A percentile compares a stretch with the other conserved stretches of the same genome.
phyloP scores from a whole-genome alignment of 2,888 invertebrate species.

The Zonitis immaculata region DNA sequence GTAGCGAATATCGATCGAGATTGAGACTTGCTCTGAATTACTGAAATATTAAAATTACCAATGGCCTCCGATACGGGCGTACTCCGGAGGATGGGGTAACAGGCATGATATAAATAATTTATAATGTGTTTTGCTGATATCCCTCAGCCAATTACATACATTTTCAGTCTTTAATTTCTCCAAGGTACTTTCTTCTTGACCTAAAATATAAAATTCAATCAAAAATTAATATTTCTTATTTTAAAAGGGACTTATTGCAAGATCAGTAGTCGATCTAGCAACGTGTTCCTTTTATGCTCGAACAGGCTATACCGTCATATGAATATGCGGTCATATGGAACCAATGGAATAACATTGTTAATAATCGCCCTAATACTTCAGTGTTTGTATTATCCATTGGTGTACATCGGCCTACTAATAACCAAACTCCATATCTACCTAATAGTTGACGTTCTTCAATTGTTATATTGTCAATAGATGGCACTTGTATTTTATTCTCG shows the following conservation, averaged over 20 bases:
- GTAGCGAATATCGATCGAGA: no score
- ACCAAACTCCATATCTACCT: conserved; percentile 95
- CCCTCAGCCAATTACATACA: conserved; percentile 87
- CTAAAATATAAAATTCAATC: conserved; percentile 43
- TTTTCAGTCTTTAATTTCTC: conserved; percentile 90
- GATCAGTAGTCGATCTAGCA: no score
- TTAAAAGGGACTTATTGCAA: conserved; percentile 20
- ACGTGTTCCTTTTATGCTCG: no score
- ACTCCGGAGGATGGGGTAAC: conserved; percentile 93
- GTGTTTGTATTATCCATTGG: conserved; percentile 72
- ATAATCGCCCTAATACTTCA: conserved; percentile 80
- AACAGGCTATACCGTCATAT: conserved; percentile 69
- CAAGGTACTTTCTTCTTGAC: conserved; percentile 77
- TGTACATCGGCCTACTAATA: conserved; percentile 89
- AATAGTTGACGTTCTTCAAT: conserved; percentile 85
- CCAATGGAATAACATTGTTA: conserved; percentile 98
- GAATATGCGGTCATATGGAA: conserved; percentile 97
- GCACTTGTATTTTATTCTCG: conserved; percentile 46
- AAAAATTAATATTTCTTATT: no score
- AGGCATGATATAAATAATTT: conserved; percentile 89
- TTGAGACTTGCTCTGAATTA: no score
- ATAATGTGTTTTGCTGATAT: conserved; percentile 78
- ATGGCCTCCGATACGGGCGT: conserved; percentile 92
- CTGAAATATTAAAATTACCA: no score
- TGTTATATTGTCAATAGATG: conserved; percentile 63